phyloP scores from a whole-genome alignment of 2,888 invertebrate species.

The Parochlus steinenii region DNA sequence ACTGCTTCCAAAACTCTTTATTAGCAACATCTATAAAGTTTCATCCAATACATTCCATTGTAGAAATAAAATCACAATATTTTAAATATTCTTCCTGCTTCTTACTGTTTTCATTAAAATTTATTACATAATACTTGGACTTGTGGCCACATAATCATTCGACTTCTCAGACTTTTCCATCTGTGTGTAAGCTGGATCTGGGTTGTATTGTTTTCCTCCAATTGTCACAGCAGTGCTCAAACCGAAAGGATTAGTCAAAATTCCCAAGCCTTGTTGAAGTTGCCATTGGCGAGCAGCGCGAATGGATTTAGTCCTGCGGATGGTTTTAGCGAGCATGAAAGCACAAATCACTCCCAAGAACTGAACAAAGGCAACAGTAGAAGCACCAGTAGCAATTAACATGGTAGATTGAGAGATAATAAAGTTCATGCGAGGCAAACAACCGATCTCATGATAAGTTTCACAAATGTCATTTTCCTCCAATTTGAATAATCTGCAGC shows the following conservation, averaged over 20 bases:
- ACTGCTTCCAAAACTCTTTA: too few relatives aligned
- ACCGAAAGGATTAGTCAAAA: conserved; percentile 16
- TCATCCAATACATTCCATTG: too few relatives aligned
- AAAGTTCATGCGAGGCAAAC: conserved; percentile 40
- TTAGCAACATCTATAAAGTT: too few relatives aligned
- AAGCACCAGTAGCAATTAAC: conserved; percentile 53
- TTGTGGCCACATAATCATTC: conserved; percentile 24
- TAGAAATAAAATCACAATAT: too few relatives aligned
- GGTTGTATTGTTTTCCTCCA: conserved; percentile 20
- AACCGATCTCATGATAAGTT: conserved; percentile 32
- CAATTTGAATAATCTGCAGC: conserved; percentile 29
- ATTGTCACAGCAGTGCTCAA: conserved; percentile 15
- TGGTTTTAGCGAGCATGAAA: conserved; percentile 71
- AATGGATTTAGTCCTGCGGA: conserved; percentile 59
- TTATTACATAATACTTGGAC: conserved; percentile 28
- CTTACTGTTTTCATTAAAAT: too few relatives aligned
- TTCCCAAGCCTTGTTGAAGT: conserved; percentile 28
- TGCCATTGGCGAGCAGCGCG: conserved; percentile 55
- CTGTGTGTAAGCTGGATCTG: conserved; percentile 26
- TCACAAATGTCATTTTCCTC: conserved; percentile 19
- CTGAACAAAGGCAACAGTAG: conserved; percentile 70
- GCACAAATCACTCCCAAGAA: conserved; percentile 77
- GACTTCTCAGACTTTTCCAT: conserved; percentile 24
- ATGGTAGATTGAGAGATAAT: conserved; percentile 54
- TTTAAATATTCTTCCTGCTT: too few relatives aligned